Base-by-base conservation (phyloP, 2,888 invertebrate genomes). In the Laspeyria flexula region DNA sequence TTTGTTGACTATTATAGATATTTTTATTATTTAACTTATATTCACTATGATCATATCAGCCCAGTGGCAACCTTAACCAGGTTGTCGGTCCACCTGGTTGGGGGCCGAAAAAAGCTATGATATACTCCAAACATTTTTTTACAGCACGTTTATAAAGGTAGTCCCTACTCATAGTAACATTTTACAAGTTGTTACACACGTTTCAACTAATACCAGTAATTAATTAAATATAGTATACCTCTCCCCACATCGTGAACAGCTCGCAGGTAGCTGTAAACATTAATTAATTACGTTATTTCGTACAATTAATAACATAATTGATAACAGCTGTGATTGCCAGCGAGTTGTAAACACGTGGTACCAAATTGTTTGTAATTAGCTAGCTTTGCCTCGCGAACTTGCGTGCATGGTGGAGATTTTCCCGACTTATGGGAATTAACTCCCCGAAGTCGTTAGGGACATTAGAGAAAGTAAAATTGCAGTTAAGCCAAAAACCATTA, bases 401-500 rank as follows among this genome's bases (percentile, higher is more conserved):
- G 66, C 66, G 55, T 65, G 66, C 30, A 46, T 47, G 30, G 13
- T 30, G 34, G 29, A 50, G 55, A 62, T 65, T 66, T 53, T 45
- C 35, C 21, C 43, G 43, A 47, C 50, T 55, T 60, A 60, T 40
- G 64, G 52, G 65, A 49, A 65, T 66, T 61, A 58, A 53, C 37
- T 61, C 62, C 58, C 65, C 33, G 25, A 31, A 54, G 51, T 56
- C 55, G 49, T 66, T 66, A 65, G 37, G 34, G 29, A 27, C 13
- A 51, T 55, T 64, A 61, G 21, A 35, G 31, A 29, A 58, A 53
- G 56, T 44, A 43, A 61, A 61, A 55, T 65, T 52, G 45, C 11
- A 27, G 25, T 34, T 41, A 50, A 30, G 45, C 43, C 25, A 7
- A 3, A 18, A 18, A 3, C 44, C 52, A 60, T 65, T 59, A 66